Conservation (phyloP, 2,888 invertebrate genomes). For the Mycogona germanica region DNA sequence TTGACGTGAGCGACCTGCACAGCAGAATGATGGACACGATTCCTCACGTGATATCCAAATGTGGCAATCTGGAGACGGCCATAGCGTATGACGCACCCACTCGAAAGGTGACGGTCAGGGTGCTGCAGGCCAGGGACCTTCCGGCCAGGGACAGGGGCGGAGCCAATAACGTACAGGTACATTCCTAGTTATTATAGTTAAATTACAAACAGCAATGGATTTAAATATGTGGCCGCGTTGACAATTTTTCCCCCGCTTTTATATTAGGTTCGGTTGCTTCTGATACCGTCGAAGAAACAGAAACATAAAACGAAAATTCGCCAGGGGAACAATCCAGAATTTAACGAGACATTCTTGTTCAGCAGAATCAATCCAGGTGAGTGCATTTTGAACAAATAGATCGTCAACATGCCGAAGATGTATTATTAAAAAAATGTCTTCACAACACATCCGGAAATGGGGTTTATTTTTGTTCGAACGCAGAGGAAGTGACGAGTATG, state of each 20-base stretch:
- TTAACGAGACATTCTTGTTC: conserved; percentile 82
- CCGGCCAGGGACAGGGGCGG: conserved; percentile 55
- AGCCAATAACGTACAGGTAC: conserved; percentile 53
- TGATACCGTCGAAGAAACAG: conserved; percentile 84
- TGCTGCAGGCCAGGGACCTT: conserved; percentile 73
- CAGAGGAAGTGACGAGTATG: conserved; percentile 85
- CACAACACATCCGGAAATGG: neutral
- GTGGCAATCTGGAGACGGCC: conserved; percentile 75
- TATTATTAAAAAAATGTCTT: neutral
- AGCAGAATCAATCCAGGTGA: conserved; percentile 77
- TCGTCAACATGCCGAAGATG: neutral
- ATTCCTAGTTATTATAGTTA: neutral
- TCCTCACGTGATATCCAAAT: conserved; percentile 40
- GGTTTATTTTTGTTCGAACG: neutral
- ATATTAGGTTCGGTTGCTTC: conserved; percentile 65
- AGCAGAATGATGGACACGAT: conserved; percentile 26
- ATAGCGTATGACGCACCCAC: conserved; percentile 81
- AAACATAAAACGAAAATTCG: conserved; percentile 89
- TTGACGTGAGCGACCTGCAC: conserved; percentile 37
- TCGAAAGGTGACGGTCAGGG: conserved; percentile 82
- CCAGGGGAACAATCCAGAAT: conserved; percentile 79
- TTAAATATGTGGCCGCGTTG: neutral
- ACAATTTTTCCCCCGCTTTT: conserved; percentile 17
- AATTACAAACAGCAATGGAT: neutral
- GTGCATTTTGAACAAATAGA: conserved; percentile 13